phyloP scores from a whole-genome alignment of 2,888 invertebrate genomes.

The Epinotia ramella region DNA sequence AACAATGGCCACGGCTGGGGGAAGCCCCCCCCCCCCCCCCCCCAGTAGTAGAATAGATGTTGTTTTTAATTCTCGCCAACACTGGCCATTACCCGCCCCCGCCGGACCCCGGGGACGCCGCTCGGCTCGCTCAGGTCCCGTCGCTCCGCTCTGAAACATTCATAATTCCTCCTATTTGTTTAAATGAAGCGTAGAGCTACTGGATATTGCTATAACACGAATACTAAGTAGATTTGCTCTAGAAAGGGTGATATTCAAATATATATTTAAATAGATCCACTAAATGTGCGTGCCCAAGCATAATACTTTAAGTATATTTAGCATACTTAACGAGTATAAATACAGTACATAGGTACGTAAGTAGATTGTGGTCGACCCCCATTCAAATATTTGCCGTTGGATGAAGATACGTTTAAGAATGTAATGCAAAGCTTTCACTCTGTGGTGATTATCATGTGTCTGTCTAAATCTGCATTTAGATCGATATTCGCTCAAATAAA shows the following conservation, averaged over 20 bases:
- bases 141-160: background rate
- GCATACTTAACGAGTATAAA: too few species aligned
- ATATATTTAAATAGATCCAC: too few species aligned
- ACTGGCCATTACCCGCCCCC: constrained; percentile 24
- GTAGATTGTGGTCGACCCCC: background rate
- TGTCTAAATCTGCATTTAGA: background rate
- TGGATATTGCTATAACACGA: background rate
- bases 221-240: background rate
- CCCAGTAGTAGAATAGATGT: constrained; percentile 3
- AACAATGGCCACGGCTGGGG: constrained; percentile 16
- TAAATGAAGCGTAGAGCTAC: background rate
- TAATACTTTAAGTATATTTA: too few species aligned
- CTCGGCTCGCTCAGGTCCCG: background rate
- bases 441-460: background rate
- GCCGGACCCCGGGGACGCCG: constrained; percentile 1
- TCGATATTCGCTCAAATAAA: background rate
- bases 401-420: background rate
- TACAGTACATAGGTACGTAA: too few species aligned
- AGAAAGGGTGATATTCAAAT: background rate
- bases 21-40: background rate
- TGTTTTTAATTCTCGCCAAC: constrained; percentile 32
- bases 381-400: background rate
- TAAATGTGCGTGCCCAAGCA: too few species aligned
- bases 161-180: background rate
- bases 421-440: background rate